phyloP scores from a whole-genome alignment of 2,888 invertebrate genomes.

The Pristionchus maxplancki region DNA sequence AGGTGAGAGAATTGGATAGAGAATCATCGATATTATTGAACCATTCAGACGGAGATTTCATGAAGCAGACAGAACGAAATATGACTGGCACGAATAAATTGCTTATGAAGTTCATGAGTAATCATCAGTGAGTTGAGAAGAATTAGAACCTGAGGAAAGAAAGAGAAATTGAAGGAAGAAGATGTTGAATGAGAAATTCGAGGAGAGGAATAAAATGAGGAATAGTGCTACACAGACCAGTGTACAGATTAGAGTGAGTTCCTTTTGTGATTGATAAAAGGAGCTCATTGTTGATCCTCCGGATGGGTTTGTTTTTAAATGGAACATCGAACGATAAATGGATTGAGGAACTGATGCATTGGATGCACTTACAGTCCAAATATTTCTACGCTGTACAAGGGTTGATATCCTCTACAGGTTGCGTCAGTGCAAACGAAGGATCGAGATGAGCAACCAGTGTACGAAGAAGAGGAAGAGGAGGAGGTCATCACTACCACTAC shows the following conservation, averaged over 20 bases:
- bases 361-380: too few relatives aligned
- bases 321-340: too few relatives aligned
- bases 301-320: too few relatives aligned
- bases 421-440: slow-evolving; percentile 66
- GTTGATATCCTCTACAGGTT: slow-evolving; percentile 53
- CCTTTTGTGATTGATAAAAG: too few relatives aligned
- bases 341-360: too few relatives aligned
- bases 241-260: slow-evolving; percentile 61
- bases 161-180: slow-evolving; percentile 55
- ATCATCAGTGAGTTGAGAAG: slow-evolving; percentile 67
- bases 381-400: too few relatives aligned
- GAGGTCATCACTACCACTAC: slow-evolving; percentile 41
- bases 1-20: not conserved
- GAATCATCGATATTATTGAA: not conserved
- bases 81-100: slow-evolving; percentile 68
- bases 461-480: slow-evolving; percentile 59
- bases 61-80: slow-evolving; percentile 56
- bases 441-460: slow-evolving; percentile 57
- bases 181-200: slow-evolving; percentile 72
- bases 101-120: slow-evolving; percentile 71
- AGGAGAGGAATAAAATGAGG: slow-evolving; percentile 69
- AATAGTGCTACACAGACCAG: slow-evolving; percentile 69
- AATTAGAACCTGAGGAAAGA: not conserved
- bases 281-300: too few relatives aligned
- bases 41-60: slow-evolving; percentile 54